These are phyloP conservation scores for Macaria notata DNA, from an alignment of 2,888 invertebrate species.

Conservation along the genomic window DNA sequence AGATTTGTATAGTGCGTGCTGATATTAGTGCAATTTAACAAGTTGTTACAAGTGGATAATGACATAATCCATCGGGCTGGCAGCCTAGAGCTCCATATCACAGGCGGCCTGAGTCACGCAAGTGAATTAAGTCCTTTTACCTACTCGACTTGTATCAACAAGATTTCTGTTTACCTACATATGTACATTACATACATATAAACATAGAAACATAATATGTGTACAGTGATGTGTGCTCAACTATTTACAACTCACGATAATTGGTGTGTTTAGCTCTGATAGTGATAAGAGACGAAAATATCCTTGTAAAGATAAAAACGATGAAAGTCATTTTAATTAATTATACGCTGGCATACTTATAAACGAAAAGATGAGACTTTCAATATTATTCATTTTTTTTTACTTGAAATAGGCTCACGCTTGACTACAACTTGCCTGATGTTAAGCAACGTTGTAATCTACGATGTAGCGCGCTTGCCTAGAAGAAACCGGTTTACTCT, in stretches of 20 bases:
- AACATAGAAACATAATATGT: conserved; percentile 16
- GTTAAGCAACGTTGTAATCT: no score
- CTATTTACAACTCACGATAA: conserved; percentile 14
- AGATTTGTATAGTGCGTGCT: conserved; percentile 43
- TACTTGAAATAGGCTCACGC: no score
- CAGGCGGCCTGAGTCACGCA: conserved; percentile 58
- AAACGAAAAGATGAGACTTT: no score
- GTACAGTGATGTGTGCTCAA: conserved; percentile 28
- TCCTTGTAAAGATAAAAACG: background rate
- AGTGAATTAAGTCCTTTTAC: conserved; percentile 48
- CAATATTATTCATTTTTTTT: no score
- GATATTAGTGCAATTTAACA: conserved; percentile 51
- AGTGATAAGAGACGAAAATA: conserved; percentile 11
- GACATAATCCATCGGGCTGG: conserved; percentile 59
- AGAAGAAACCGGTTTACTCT: no score
- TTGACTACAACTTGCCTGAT: no score
- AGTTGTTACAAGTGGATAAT: conserved; percentile 63
- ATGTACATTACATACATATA: background rate
- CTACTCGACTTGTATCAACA: conserved; percentile 37
- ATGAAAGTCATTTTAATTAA: no score
- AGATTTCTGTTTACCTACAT: background rate
- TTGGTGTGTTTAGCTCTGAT: conserved; percentile 8
- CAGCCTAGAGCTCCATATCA: conserved; percentile 55
- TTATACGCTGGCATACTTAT: no score
- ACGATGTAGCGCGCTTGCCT: no score